Evolutionary conservation across 2,888 invertebrate species (phyloP), one percentile per base, ranked within the genome.

Genomic region (Apotomis betuletana): DNA sequence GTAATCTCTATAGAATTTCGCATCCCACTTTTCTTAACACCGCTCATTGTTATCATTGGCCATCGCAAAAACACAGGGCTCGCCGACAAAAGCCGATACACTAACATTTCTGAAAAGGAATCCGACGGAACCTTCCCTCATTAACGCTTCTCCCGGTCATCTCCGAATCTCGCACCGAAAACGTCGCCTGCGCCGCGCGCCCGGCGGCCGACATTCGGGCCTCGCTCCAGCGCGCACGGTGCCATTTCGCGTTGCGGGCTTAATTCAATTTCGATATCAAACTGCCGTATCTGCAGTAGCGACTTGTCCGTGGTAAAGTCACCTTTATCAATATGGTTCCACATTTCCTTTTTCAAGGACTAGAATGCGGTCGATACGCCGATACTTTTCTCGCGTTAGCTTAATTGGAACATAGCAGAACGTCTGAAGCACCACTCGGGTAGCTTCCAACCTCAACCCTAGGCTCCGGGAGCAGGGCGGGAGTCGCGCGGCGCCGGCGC

Each of bases 1-100:
- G 83, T 83, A 86, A 86, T 87, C 85, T 84, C 79, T 76, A 79
- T 79, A 83, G 87, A 85, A 88, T 86, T 86, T 85, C 86, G 83
- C 87, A 84, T 85, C 85, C 81, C 81, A 82, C 82, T 85, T 83
- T 85, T 86, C 85, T 85, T 83, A 85, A 87, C 89, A 87, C 89
- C 88, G 88, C 85, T 85, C 87, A 86, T 89, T 88, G 88, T 90
- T 91, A 93, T 93, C 92, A 90, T 82, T 89, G 86, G 86, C 76
- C 83, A 92, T 93, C 92, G 87, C 91, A 93, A 92, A 92, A 92
- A 92, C 86, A 84, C 81, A 83, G 83, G 83, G 86, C 87, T 84
- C 82, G 90, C 92, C 92, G 92, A 92, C 92, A 92, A 93, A 92
- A 90, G 92, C 87, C 85, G 87, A 87, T 88, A 86, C 85, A 87